Evolutionary conservation across 2,797 vertebrate genomes (phyloP), one percentile per base, ranked within the genome.

Genomic region (Eulemur rubriventer): DNA sequence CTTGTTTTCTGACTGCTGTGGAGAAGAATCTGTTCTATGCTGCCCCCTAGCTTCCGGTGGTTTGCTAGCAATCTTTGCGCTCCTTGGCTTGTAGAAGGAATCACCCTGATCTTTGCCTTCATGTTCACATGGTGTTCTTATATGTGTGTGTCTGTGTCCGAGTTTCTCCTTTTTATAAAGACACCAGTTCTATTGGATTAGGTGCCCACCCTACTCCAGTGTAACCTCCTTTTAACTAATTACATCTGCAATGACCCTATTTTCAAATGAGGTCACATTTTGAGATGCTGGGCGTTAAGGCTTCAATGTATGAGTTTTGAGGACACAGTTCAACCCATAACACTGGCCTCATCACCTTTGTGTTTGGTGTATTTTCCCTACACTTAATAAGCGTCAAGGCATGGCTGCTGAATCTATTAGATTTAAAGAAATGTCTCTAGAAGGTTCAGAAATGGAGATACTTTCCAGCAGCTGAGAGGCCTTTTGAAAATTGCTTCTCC

Each of bases 401-500:
- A 30, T 35, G n/a, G 17, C 46, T 72, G 33, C 2, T 22, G 38
- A 70, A 83, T 90, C 83, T 33, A 80, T 35, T 72, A 57, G 30
- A 73, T 30, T 67, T 61, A 57, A 67, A 89, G 35, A 79, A 72
- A 55, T 10, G 4, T 93, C 67, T 82, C 79, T 79, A 65, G 73
- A 72, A 67, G 61, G 6, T 86, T 92, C 48, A 78, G 46, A 85
- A 43, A 46, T 50, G 24, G 43, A 70, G 13, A 73, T 20, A 41
- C 57, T 82, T 83, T 46, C n/a, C 14, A 85, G n/a, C 22, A 92
- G 17, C 84, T 24, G 3, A 61, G 33, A 59, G 50, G 17, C 0
- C 28, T 95, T 88, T 55, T 83, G 72, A 89, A 95, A 94, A 79
- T 14, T 86, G 28, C 33, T 22, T 85, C 30, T 91, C 41, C 33